phyloP scores from a whole-genome alignment of 2,113 vertebrate genomes.

The Myrmophylax atrothorax region DNA sequence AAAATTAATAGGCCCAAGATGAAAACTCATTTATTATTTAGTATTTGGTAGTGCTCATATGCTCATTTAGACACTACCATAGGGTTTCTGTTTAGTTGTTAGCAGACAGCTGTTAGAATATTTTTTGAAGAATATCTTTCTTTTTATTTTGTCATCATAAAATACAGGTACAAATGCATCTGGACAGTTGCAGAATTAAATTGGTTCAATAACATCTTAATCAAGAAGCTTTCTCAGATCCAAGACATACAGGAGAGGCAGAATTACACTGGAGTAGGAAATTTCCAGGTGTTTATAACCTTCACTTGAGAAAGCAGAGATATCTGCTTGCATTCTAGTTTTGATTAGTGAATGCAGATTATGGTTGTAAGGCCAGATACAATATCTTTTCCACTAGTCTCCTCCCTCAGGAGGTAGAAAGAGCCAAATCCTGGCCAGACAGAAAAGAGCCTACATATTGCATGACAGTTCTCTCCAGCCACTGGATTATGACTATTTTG shows the following conservation, averaged over 20 bases:
- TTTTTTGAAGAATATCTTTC: neutral
- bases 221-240: neutral
- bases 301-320: neutral
- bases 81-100: neutral
- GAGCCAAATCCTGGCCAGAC: neutral
- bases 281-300: neutral
- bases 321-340: neutral
- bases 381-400: neutral
- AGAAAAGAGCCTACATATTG: neutral
- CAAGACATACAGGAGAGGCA: neutral
- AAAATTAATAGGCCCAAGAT: neutral
- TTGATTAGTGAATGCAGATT: neutral
- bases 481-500: neutral
- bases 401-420: neutral
- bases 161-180: neutral
- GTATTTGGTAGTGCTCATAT: neutral
- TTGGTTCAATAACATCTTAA: neutral
- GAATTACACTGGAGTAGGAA: neutral
- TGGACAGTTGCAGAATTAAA: neutral
- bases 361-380: neutral
- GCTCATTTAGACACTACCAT: neutral
- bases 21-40: neutral
- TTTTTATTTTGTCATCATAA: neutral
- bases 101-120: neutral
- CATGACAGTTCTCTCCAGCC: neutral